Evolutionary conservation across 2,888 invertebrate species (phyloP).

Genomic region (Thymelicus acteon): DNA sequence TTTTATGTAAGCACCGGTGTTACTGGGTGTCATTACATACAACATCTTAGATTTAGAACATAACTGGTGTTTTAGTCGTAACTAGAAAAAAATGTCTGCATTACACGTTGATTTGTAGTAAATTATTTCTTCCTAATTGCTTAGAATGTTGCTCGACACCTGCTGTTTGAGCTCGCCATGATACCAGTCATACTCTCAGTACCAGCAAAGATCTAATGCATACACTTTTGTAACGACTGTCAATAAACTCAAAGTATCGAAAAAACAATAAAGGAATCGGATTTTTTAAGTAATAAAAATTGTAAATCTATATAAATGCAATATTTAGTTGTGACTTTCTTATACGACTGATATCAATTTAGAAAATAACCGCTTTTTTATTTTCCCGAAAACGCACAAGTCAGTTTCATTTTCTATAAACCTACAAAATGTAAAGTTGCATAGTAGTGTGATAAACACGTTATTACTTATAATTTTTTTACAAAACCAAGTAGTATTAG

Average conservation of each 20-base stretch:
- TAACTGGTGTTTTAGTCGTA: conserved; percentile 18
- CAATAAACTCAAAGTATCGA: conserved; percentile 19
- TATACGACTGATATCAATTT: neutral
- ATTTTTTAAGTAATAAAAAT: neutral
- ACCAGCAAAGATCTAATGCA: conserved; percentile 6
- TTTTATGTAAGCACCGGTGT: conserved; percentile 21
- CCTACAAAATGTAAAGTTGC: too few species aligned
- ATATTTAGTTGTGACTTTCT: neutral
- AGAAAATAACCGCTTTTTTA: neutral
- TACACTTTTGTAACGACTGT: conserved; percentile 22
- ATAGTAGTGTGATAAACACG: too few species aligned
- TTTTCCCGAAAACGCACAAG: neutral
- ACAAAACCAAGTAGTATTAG: neutral
- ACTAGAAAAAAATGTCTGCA: conserved; percentile 6
- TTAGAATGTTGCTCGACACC: conserved; percentile 24
- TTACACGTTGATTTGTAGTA: conserved; percentile 16
- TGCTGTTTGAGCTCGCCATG: too few species aligned
- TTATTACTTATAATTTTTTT: too few species aligned
- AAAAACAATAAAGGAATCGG: conserved; percentile 21
- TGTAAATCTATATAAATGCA: too few species aligned
- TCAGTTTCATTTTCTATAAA: neutral
- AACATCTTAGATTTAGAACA: conserved; percentile 15
- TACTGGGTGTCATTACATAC: conserved; percentile 13
- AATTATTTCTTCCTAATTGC: conserved; percentile 13
- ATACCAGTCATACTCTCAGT: neutral